Percentiles rank a stretch among this genome's conserved stretches.
These are phyloP conservation scores for Styela clava DNA, from an alignment of 23 tunicate species.

Conservation along the genomic window DNA sequence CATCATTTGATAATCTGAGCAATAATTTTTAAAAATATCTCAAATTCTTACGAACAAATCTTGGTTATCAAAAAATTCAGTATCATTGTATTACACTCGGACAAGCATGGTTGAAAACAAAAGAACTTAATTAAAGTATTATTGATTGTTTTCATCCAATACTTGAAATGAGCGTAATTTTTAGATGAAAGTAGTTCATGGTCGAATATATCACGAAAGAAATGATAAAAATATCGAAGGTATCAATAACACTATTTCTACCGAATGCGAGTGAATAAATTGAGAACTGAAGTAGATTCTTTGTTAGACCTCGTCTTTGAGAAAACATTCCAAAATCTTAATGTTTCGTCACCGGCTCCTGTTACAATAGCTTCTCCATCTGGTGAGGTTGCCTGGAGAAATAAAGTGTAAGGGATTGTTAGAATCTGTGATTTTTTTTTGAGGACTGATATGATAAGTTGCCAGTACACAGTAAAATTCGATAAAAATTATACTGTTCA, in stretches of 20 bases:
- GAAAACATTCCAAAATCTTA: conserved; percentile 97
- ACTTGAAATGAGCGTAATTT: background rate
- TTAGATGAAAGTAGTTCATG: too few species aligned
- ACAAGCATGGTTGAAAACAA: background rate
- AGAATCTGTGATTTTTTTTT: too few species aligned
- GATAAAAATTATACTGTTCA: too few species aligned
- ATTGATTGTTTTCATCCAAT: background rate
- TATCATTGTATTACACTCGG: background rate
- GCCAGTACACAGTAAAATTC: too few species aligned
- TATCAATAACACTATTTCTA: conserved; percentile 8
- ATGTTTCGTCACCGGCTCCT: conserved; percentile 97
- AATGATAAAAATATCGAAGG: background rate
- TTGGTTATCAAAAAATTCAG: background rate
- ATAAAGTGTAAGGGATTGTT: too few species aligned
- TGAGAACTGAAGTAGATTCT: conserved; percentile 87
- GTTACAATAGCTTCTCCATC: conserved; percentile 97
- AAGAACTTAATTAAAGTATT: too few species aligned
- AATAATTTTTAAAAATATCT: background rate
- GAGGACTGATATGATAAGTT: too few species aligned
- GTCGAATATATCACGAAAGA: too few species aligned
- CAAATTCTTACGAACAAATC: background rate
- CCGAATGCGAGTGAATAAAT: conserved; percentile 78
- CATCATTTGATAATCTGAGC: background rate
- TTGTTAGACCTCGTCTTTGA: conserved; percentile 82
- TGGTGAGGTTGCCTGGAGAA: conserved; percentile 78